Evolutionary conservation across 53 echinoderm and acorn worm genomes (phyloP).

Genomic region (Holothuria leucospilota): DNA sequence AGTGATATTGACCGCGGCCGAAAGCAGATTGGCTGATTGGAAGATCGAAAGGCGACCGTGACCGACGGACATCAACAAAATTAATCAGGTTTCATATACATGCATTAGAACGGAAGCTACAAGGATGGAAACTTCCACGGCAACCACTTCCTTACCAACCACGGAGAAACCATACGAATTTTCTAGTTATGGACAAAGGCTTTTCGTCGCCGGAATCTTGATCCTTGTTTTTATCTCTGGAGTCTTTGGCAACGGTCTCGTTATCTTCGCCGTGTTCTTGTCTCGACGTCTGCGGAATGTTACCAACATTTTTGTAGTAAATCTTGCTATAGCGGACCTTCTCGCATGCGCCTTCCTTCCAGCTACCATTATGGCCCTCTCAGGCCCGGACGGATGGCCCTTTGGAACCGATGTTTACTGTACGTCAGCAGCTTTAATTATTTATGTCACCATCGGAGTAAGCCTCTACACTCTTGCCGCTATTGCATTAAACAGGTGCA

Average conservation of each 20-base stretch:
- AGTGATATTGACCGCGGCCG: too few relatives aligned
- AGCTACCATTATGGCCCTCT: constrained; percentile 51
- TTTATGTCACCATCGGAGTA: constrained; percentile 51
- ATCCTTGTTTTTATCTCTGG: constrained; percentile 11
- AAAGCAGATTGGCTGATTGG: too few relatives aligned
- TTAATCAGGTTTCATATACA: too few relatives aligned
- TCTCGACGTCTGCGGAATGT: constrained; percentile 46
- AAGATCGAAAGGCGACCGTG: too few relatives aligned
- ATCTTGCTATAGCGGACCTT: constrained; percentile 55
- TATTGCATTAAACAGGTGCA: constrained; percentile 61
- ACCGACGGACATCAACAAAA: too few relatives aligned
- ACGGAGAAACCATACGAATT: constrained; percentile 18
- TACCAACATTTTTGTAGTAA: constrained; percentile 44
- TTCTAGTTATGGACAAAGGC: constrained; percentile 12
- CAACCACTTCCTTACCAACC: neutral
- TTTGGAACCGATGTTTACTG: constrained; percentile 45
- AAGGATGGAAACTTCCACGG: too few relatives aligned
- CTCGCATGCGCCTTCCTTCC: constrained; percentile 46
- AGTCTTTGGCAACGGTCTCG: constrained; percentile 37
- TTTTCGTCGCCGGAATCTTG: constrained; percentile 8
- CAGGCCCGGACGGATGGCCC: constrained; percentile 37
- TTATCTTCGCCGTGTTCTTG: constrained; percentile 2
- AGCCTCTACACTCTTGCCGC: constrained; percentile 66
- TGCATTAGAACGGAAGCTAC: too few relatives aligned
- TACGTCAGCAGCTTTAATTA: constrained; percentile 26